Conservation (phyloP, 35 echinoderm and acorn worm genomes). For the Acanthaster planci region DNA sequence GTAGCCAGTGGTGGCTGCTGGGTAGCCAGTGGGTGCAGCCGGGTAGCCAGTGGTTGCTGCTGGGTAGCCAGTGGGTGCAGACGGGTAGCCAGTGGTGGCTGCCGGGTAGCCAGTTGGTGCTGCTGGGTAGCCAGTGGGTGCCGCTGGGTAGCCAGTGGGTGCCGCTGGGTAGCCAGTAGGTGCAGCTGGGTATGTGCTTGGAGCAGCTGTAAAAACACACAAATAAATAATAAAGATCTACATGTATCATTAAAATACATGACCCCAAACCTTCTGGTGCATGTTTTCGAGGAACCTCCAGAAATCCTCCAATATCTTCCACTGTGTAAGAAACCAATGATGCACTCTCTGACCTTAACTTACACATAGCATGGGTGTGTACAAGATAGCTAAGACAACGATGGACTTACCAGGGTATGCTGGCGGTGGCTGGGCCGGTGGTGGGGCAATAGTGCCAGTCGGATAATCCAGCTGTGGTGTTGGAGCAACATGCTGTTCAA, state of each 20-base stretch:
- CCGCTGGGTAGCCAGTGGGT: neutral
- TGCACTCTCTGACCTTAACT: no score
- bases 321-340: no score
- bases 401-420: neutral
- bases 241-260: neutral
- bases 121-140: conserved; percentile 15
- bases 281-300: neutral
- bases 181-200: neutral
- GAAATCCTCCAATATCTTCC: no score
- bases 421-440: neutral
- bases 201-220: neutral
- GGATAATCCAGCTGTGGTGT: neutral
- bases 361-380: no score
- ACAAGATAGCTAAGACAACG: neutral
- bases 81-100: neutral
- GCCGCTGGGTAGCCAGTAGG: neutral
- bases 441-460: conserved; percentile 2
- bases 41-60: neutral
- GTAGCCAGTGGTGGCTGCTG: neutral
- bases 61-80: neutral
- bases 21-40: neutral
- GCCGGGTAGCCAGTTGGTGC: neutral
- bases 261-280: neutral
- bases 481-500: neutral
- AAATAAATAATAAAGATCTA: neutral